phyloP scores from a whole-genome alignment of 2,888 invertebrate genomes.

The Nyleta sp. region DNA sequence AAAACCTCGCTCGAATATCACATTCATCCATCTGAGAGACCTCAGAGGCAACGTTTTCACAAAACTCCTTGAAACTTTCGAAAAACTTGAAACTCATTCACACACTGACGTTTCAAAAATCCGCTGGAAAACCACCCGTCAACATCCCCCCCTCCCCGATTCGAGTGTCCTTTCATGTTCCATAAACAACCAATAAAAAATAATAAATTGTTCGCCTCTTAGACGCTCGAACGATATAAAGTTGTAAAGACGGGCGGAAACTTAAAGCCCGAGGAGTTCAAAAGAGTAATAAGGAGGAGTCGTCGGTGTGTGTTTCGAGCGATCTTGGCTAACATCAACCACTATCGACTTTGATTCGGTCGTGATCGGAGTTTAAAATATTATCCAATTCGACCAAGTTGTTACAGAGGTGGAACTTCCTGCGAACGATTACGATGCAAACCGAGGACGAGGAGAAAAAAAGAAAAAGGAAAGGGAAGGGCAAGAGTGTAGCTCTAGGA shows the following conservation, averaged over 20 bases:
- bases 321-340: slow-evolving; percentile 21
- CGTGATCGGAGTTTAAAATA: slow-evolving; percentile 33
- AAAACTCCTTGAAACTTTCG: too few species aligned
- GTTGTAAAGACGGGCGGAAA: slow-evolving; percentile 6
- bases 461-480: neutral
- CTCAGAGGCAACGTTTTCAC: too few species aligned
- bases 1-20: too few species aligned
- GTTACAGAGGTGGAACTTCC: slow-evolving; percentile 33
- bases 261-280: slow-evolving; percentile 5
- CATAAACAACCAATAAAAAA: slow-evolving; percentile 1
- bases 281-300: slow-evolving; percentile 5
- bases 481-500: too few species aligned
- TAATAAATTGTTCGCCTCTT: neutral
- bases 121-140: too few species aligned
- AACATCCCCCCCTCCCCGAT: too few species aligned
- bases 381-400: slow-evolving; percentile 31
- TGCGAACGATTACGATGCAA: slow-evolving; percentile 34
- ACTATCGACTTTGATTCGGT: slow-evolving; percentile 21
- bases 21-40: too few species aligned
- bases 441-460: slow-evolving; percentile 15
- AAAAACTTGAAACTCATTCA: too few species aligned
- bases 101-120: too few species aligned
- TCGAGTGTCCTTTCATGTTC: neutral
- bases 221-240: neutral
- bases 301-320: slow-evolving; percentile 7